Conservation (phyloP, 2,797 vertebrate genomes). For the Sebastes reedi region DNA sequence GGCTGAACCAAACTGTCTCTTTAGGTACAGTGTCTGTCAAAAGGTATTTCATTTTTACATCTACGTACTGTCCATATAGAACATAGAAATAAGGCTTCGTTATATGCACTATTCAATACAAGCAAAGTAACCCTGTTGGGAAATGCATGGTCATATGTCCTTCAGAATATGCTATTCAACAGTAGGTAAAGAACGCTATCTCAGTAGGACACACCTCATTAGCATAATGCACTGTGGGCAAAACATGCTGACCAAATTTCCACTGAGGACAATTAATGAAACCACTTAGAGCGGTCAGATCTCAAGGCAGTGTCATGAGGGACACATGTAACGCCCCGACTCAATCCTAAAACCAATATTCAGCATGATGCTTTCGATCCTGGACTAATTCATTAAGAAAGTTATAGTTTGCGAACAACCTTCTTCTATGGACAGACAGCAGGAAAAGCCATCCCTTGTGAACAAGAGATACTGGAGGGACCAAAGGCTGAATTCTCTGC, state of each 20-base stretch:
- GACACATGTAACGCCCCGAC: not conserved
- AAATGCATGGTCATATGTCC: not conserved
- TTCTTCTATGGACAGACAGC: not conserved
- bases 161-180: not conserved
- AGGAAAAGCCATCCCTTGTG: not conserved
- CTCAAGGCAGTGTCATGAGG: not conserved
- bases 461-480: not conserved
- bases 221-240: not conserved
- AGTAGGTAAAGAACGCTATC: slow-evolving; percentile 1
- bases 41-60: not conserved
- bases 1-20: too few species aligned
- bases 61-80: not conserved
- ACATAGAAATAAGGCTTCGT: not conserved
- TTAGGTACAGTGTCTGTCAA: not conserved
- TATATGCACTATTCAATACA: not conserved
- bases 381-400: not conserved
- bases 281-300: slow-evolving; percentile 10
- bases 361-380: slow-evolving; percentile 3
- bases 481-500: too few species aligned
- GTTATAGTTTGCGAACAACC: not conserved
- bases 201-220: slow-evolving; percentile 1
- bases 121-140: slow-evolving; percentile 7
- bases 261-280: slow-evolving; percentile 37
- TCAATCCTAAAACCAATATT: slow-evolving; percentile 15
- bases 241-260: slow-evolving; percentile 30